Evolutionary conservation across 2,888 invertebrate genomes (phyloP), one percentile per base, ranked within the genome.

Genomic region (Rotaria magnacalcarata): DNA sequence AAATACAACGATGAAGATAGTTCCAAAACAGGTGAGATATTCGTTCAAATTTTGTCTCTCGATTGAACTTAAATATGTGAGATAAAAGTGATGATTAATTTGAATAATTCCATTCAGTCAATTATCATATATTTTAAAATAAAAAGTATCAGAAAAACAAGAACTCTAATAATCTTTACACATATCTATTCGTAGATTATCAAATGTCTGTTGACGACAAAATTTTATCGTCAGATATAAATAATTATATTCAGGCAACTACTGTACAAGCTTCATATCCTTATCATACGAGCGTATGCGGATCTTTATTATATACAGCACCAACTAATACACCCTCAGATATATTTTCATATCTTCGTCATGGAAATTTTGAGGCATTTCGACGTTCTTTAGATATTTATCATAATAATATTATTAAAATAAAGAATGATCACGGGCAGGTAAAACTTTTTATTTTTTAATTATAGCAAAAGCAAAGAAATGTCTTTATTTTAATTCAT

Each of bases 211-310:
- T 67, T 14, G 67, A 67, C 34, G 34, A 34, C 0, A 67, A 67
- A 34, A 67, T 67, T 67, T 34, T 67, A 27, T n/a, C 67, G 67
- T 67, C 67, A 67, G 67, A 67, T 67, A 27, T 67, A 34, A 34
- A 10, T 34, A 27, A 67, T 67, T 34, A 3, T 5, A 34, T 34
- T 67, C 67, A 67, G 34, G 3, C 67, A 27, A 27, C 11, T 14
- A 34, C 67, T 10, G 34, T 16, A 14, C 5, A 6, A 8, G 8
- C 3, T 67, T 54, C 54, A 54, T 21, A 56, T 56, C 56, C 24
- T 56, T 67, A 67, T 19, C 67, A 67, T 34, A 34, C 34, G 6
- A 67, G 67, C 34, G 34, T 67, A 14, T 67, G 67, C n/a, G 67
- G 67, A 19, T 67, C 67, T 0, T 16, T 67, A 34, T 34, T 67